Evolutionary conservation across 2,113 vertebrate genomes (phyloP).

Genomic region (Rhizomys pruinosus): DNA sequence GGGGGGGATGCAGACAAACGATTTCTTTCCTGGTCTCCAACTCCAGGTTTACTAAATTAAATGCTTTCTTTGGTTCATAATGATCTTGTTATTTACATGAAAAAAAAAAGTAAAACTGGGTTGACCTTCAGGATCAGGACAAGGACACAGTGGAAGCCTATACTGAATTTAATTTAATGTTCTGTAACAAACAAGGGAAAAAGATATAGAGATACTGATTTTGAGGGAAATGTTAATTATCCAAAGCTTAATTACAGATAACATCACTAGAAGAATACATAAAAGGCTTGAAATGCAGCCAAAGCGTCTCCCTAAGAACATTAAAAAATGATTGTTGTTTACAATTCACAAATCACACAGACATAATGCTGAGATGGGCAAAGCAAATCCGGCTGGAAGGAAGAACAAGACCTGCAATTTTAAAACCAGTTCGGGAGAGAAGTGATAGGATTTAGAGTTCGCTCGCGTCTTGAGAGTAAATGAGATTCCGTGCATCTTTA

Average conservation of each 20-base stretch:
- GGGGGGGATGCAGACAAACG: conserved; percentile 58
- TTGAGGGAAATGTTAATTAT: conserved; percentile 87
- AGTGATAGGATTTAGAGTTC: not conserved
- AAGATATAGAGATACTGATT: conserved; percentile 81
- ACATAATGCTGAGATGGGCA: conserved; percentile 68
- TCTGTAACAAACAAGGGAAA: conserved; percentile 81
- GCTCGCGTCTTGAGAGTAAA: not conserved
- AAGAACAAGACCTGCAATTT: conserved; percentile 30
- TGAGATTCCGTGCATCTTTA: conserved; percentile 26
- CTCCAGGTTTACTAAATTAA: conserved; percentile 64
- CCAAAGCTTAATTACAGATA: conserved; percentile 88
- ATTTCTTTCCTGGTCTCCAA: conserved; percentile 77
- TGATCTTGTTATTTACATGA: conserved; percentile 74
- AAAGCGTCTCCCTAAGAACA: conserved; percentile 84
- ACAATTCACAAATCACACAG: conserved; percentile 80
- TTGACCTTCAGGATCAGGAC: conserved; percentile 79
- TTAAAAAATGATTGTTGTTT: conserved; percentile 86
- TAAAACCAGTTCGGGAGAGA: not conserved
- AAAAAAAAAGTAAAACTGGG: conserved; percentile 71
- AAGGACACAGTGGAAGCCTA: conserved; percentile 65
- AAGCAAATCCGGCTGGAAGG: conserved; percentile 49
- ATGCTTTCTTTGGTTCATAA: conserved; percentile 64
- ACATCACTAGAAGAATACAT: conserved; percentile 84
- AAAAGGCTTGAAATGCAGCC: conserved; percentile 85
- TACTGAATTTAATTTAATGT: conserved; percentile 83